Percentiles rank a stretch among this genome's conserved stretches.
Conservation (phyloP, 2,888 invertebrate species). For the Phrixothrix hirtus region DNA sequence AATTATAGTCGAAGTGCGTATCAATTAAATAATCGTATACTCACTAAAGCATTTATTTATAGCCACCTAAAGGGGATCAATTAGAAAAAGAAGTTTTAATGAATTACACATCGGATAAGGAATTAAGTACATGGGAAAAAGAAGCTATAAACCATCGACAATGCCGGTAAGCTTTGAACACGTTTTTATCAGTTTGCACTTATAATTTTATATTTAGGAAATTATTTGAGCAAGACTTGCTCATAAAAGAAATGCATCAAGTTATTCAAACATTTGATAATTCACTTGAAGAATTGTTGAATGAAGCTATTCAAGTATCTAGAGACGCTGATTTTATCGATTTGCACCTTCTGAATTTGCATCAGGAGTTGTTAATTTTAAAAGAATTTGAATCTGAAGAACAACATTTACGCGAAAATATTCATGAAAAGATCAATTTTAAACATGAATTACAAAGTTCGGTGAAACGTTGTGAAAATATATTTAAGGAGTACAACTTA, state of each 20-base stretch:
- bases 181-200: neutral
- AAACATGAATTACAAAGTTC: constrained; percentile 61
- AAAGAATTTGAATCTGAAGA: constrained; percentile 75
- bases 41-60: neutral
- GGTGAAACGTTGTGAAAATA: constrained; percentile 57
- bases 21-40: neutral
- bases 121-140: constrained; percentile 59
- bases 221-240: constrained; percentile 67
- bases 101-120: neutral
- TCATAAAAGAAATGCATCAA: constrained; percentile 63
- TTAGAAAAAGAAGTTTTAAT: constrained; percentile 9
- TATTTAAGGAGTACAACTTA: constrained; percentile 58
- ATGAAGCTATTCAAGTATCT: constrained; percentile 63
- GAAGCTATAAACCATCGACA: constrained; percentile 62
- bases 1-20: neutral
- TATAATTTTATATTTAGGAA: constrained; percentile 49
- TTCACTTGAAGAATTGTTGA: constrained; percentile 60
- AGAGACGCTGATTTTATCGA: constrained; percentile 64
- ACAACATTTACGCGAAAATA: constrained; percentile 60
- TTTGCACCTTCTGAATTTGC: constrained; percentile 66
- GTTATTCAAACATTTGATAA: constrained; percentile 69
- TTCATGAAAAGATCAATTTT: constrained; percentile 42
- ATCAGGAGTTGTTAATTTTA: constrained; percentile 74
- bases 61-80: neutral
- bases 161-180: constrained; percentile 51